These are phyloP conservation scores for Peromyscus melanophrys DNA, from an alignment of 2,797 vertebrate species.

Conservation along the genomic window DNA sequence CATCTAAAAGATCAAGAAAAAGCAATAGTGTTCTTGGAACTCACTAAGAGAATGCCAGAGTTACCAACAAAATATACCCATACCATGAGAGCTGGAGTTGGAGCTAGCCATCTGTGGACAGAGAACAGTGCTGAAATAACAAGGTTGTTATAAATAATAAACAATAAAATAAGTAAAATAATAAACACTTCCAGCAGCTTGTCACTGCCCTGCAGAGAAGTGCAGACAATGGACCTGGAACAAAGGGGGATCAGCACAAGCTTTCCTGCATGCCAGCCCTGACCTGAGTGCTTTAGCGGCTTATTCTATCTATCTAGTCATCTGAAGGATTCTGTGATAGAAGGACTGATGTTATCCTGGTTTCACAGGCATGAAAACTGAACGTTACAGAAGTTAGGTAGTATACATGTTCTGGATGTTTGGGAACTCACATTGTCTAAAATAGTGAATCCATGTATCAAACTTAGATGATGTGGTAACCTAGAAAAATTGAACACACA, in stretches of 20 bases:
- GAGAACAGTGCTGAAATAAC: neutral
- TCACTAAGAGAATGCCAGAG: neutral
- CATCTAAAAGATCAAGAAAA: neutral
- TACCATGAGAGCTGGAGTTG: neutral
- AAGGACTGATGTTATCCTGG: neutral
- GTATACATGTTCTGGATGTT: neutral
- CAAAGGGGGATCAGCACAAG: neutral
- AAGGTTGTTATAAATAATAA: too few relatives aligned
- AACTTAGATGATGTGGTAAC: neutral
- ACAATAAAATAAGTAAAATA: too few relatives aligned
- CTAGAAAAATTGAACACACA: conserved; percentile 21
- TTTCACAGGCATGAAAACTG: neutral
- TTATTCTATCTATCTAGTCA: neutral
- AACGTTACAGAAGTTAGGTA: neutral
- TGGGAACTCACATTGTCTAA: neutral
- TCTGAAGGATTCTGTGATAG: neutral
- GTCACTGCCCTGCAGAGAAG: neutral
- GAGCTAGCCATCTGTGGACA: neutral
- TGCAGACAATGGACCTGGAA: neutral
- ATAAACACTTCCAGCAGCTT: neutral
- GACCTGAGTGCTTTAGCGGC: neutral
- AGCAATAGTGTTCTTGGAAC: neutral
- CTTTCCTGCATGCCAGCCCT: neutral
- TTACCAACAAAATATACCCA: neutral
- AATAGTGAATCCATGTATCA: neutral